These are phyloP conservation scores for Sebastes ruberrimus DNA, from an alignment of 2,797 vertebrate genomes.

Conservation along the genomic window DNA sequence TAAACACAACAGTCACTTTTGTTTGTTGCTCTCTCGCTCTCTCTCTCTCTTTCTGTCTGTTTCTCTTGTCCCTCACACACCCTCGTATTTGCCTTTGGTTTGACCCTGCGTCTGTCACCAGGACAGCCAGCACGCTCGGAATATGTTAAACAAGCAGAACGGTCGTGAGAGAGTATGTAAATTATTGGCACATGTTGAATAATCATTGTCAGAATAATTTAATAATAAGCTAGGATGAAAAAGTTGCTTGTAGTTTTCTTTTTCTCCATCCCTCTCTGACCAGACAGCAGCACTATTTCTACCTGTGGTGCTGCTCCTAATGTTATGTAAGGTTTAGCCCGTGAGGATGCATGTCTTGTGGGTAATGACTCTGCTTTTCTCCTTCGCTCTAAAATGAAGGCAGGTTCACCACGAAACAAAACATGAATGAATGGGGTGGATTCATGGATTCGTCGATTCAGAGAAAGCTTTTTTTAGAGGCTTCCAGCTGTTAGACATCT, in stretches of 20 bases:
- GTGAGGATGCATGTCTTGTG: constrained; percentile 15
- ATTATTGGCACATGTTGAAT: constrained; percentile 45
- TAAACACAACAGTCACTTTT: constrained; percentile 58
- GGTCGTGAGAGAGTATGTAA: constrained; percentile 26
- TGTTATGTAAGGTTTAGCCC: constrained; percentile 44
- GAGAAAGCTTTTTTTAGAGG: constrained; percentile 4
- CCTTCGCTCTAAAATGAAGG: neutral
- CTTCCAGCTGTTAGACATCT: constrained; percentile 24
- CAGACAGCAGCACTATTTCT: constrained; percentile 7
- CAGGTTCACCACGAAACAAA: neutral
- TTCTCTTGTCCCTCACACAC: constrained; percentile 21
- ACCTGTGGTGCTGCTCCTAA: constrained; percentile 23
- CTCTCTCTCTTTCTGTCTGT: neutral
- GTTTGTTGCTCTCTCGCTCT: constrained; percentile 24
- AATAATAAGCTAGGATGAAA: constrained; percentile 44
- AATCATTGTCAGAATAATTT: constrained; percentile 45
- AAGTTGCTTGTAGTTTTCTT: neutral
- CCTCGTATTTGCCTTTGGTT: constrained; percentile 47
- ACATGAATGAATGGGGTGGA: neutral
- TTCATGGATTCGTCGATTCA: neutral
- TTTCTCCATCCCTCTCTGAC: constrained; percentile 2
- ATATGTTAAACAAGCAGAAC: constrained; percentile 33
- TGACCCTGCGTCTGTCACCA: constrained; percentile 51
- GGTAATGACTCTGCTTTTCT: constrained; percentile 13
- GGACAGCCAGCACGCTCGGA: constrained; percentile 24